phyloP scores from a whole-genome alignment of 2,797 vertebrate genomes.

The Acanthopagrus latus region DNA sequence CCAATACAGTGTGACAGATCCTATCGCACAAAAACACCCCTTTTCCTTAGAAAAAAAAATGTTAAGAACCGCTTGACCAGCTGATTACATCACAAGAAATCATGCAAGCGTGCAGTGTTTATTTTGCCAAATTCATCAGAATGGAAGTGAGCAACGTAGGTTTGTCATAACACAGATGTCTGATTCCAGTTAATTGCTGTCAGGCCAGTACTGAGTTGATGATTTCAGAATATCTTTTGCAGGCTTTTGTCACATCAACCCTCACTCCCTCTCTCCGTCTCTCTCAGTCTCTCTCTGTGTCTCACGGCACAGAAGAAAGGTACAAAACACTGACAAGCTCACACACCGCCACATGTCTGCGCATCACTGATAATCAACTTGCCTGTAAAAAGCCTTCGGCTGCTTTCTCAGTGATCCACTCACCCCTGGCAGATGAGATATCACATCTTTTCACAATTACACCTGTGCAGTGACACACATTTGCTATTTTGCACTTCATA shows the following conservation, averaged over 20 bases:
- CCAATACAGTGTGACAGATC: background rate
- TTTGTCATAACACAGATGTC: constrained; percentile 14
- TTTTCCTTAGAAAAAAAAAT: constrained; percentile 14
- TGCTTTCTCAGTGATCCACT: constrained; percentile 14
- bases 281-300: no score
- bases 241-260: constrained; percentile 33
- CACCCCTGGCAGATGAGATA: background rate
- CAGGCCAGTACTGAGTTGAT: constrained; percentile 8
- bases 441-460: background rate
- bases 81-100: constrained; percentile 23
- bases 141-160: background rate
- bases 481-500: constrained; percentile 23
- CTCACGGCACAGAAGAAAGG: background rate
- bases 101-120: background rate
- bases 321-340: constrained; percentile 4
- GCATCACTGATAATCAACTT: constrained; percentile 9
- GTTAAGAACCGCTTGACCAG: background rate
- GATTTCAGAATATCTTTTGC: constrained; percentile 13
- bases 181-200: constrained; percentile 42
- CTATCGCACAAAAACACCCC: background rate
- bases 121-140: constrained; percentile 28
- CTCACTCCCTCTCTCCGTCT: no score
- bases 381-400: background rate
- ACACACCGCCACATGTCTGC: background rate
- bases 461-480: constrained; percentile 18